Base-by-base conservation (phyloP, 2,113 vertebrate species). In the Pagrus major region DNA sequence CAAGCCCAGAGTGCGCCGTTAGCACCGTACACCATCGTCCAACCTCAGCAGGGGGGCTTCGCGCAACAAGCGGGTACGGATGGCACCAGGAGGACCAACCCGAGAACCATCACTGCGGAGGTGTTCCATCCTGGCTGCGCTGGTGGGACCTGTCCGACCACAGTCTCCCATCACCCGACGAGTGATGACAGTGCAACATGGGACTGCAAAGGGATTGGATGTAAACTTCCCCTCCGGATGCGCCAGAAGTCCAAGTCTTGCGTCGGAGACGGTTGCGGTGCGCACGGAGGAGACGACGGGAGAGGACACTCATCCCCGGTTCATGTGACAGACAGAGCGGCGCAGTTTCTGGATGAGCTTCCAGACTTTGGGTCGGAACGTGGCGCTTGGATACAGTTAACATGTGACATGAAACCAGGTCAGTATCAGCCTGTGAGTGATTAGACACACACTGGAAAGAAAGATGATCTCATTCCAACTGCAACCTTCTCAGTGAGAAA, bases 381-480 rank as follows among this genome's bases (percentile, higher is more conserved):
- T 14, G 93, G 94, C 8, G 94, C 93, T 2, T 94, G 93, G 10
- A 93, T 97, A 71, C 96, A 97, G 90, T 88, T 97, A 82, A 93
- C 92, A 42, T 97, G 96, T 81, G 95, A 97, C 88, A 94, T 96
- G 80, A 96, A 94, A 86, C 93, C 95, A 95, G 96, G 96, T 97
- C 78, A 88, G 85, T 66, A 44, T 61, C 29, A 20, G 3, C 27
- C 21, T 46, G 31, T 9, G 27, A 23, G 23, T 9, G 20, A 55
- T 46, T 15, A 33, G 5, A 8, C 46, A 51, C 12, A 78, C 15
- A 68, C 29, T 29, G 2, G 2, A 54, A 64, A 42, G 1, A 31
- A 15, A 52, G 14, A 18, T 29, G 20, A 54, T 47, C 1, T 7
- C 0, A 16, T 41, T 27, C 6, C 2, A 44, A 20, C 16, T 16